phyloP scores from a whole-genome alignment of 2,113 vertebrate genomes.

The Rhombomys opimus region DNA sequence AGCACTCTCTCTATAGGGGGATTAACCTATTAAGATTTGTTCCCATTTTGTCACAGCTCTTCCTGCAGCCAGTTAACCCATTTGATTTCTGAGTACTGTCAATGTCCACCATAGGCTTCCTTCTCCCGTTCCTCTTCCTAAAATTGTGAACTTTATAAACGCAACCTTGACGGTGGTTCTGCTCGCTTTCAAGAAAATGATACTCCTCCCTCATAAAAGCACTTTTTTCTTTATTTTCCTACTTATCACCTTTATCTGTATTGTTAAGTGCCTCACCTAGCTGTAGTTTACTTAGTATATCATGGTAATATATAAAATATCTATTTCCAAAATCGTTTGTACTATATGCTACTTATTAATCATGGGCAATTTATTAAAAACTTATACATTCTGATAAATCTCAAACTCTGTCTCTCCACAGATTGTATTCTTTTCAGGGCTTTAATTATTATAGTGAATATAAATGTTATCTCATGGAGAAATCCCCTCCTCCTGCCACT shows the following conservation, averaged over 20 bases:
- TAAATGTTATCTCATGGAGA: conserved; percentile 22
- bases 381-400: neutral
- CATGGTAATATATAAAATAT: neutral
- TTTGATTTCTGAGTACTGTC: conserved; percentile 7
- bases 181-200: neutral
- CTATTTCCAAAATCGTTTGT: conserved; percentile 27
- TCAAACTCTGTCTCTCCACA: neutral
- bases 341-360: neutral
- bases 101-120: neutral
- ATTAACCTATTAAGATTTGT: neutral
- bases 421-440: neutral
- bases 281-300: conserved; percentile 16
- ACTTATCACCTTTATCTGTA: conserved; percentile 18
- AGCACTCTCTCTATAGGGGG: neutral
- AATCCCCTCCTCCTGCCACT: neutral
- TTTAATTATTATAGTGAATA: conserved; percentile 13
- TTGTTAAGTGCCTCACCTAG: neutral
- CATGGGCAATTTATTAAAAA: neutral
- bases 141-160: neutral
- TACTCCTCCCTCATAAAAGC: conserved; percentile 4
- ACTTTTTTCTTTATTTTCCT: conserved; percentile 9
- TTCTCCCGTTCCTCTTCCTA: neutral
- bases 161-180: neutral
- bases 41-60: neutral
- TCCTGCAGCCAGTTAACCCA: neutral